These are phyloP conservation scores for Papilio dardanus DNA, from an alignment of 1,140 invertebrate species.

Conservation along the genomic window DNA sequence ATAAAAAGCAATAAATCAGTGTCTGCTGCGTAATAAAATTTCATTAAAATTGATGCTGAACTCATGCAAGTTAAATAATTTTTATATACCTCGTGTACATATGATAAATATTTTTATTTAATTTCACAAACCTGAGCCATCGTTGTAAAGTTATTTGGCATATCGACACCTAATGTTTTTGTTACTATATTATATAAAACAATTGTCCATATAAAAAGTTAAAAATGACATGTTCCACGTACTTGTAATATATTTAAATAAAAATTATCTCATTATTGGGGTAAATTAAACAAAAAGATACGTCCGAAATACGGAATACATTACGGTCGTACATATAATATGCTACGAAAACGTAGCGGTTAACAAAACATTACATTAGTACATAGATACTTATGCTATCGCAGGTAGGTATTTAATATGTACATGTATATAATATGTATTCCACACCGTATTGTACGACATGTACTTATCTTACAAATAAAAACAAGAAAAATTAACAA, in stretches of 20 bases:
- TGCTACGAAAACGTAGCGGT: conserved; percentile 33
- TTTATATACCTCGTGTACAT: conserved; percentile 20
- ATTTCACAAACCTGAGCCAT: conserved; percentile 1
- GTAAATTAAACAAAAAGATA: conserved; percentile 22
- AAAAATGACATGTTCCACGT: conserved; percentile 35
- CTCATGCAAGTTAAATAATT: conserved; percentile 12
- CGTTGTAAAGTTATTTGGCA: neutral
- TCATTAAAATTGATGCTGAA: conserved; percentile 18
- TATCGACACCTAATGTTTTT: conserved; percentile 14
- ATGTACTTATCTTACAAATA: conserved; percentile 33
- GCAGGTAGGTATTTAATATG: conserved; percentile 30
- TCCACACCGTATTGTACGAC: conserved; percentile 34
- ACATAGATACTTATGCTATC: conserved; percentile 33
- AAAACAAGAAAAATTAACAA: conserved; percentile 35
- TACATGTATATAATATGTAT: conserved; percentile 37
- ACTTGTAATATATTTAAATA: conserved; percentile 15
- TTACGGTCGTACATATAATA: conserved; percentile 32
- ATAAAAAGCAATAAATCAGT: conserved; percentile 23
- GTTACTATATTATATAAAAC: neutral
- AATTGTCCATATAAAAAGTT: conserved; percentile 30
- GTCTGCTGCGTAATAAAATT: conserved; percentile 25
- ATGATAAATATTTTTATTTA: neutral
- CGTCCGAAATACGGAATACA: conserved; percentile 10
- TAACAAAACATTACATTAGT: conserved; percentile 22
- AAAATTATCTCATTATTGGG: neutral